Evolutionary conservation across 2,797 vertebrate species (phyloP).

Genomic region (Meriones psammophilus): DNA sequence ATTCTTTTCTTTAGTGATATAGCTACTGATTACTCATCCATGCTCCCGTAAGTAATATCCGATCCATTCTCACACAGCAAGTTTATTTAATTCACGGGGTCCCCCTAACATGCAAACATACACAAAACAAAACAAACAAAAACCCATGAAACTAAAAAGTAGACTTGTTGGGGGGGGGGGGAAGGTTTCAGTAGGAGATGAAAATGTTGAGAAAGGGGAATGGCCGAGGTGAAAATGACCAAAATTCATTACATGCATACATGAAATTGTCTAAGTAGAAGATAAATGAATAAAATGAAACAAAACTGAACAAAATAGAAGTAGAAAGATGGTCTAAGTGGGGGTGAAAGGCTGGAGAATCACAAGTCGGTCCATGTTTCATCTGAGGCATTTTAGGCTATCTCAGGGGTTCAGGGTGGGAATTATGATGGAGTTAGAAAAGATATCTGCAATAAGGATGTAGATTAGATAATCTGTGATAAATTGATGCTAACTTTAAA

Average conservation of each 20-base stretch:
- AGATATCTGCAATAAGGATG: neutral
- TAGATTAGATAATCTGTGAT: neutral
- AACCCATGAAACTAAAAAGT: neutral
- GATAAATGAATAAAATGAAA: neutral
- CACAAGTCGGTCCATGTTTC: neutral
- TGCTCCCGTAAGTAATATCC: neutral
- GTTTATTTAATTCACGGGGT: neutral
- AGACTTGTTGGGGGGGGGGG: neutral
- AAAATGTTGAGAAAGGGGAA: neutral
- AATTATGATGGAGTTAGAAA: neutral
- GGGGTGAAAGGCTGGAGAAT: neutral
- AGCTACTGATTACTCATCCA: neutral
- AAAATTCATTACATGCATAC: neutral
- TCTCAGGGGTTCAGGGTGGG: neutral
- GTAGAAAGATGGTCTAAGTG: accelerated
- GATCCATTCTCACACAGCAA: neutral
- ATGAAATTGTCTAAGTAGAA: neutral
- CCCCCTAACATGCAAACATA: neutral
- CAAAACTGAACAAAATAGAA: neutral
- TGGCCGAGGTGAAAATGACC: neutral
- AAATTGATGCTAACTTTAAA: neutral
- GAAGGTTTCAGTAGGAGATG: too few relatives aligned
- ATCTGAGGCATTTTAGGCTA: neutral
- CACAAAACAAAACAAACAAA: neutral
- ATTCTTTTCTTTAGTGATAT: neutral